Conservation (phyloP, 2,797 vertebrate species). For the Lagorchestes hirsutus region DNA sequence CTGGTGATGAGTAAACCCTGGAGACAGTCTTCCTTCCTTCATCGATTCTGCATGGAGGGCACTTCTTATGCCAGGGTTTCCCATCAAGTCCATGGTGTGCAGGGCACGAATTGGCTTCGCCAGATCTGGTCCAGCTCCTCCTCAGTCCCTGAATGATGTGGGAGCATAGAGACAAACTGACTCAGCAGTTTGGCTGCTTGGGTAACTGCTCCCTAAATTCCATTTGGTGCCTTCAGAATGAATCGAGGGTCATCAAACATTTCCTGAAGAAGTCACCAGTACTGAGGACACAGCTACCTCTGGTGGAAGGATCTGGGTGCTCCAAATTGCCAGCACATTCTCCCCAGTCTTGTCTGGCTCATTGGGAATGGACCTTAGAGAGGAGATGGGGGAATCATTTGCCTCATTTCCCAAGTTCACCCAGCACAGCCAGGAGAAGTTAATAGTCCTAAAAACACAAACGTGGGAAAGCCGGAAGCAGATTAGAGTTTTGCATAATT, state of each 20-base stretch:
- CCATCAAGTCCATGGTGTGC: neutral
- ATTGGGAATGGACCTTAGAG: neutral
- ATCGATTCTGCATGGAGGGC: neutral
- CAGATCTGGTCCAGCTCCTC: neutral
- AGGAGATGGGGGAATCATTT: neutral
- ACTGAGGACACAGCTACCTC: constrained; percentile 59
- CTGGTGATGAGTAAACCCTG: neutral
- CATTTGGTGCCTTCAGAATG: neutral
- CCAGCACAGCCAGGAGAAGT: neutral
- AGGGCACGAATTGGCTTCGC: neutral
- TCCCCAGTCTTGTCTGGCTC: neutral
- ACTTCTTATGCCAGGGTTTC: neutral
- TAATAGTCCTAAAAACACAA: neutral
- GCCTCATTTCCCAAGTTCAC: neutral
- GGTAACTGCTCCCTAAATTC: neutral
- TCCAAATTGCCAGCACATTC: neutral
- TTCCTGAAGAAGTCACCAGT: neutral
- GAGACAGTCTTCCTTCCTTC: neutral
- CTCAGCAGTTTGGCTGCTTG: neutral
- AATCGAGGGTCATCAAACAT: neutral
- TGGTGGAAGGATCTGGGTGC: constrained; percentile 58
- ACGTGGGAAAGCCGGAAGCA: neutral
- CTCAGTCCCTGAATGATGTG: neutral
- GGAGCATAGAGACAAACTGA: neutral
- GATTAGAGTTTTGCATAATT: neutral